Evolutionary conservation across 2,797 vertebrate genomes (phyloP).

Genomic region (Siniperca undulata): DNA sequence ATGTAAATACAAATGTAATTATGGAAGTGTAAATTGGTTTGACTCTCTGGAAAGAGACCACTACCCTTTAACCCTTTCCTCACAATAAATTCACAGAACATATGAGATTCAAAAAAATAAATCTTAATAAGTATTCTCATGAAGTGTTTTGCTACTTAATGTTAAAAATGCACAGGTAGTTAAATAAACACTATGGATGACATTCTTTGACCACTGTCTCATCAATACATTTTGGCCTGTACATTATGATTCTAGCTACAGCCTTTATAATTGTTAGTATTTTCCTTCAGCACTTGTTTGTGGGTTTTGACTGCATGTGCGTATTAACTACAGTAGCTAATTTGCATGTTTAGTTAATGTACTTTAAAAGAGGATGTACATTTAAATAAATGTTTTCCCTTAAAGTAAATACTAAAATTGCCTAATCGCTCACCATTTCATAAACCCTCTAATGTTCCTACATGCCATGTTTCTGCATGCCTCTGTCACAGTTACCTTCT

Average conservation of each 20-base stretch:
- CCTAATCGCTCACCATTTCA: background rate
- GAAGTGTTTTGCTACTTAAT: slow-evolving; percentile 13
- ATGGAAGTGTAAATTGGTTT: slow-evolving; percentile 79
- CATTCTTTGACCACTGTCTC: background rate
- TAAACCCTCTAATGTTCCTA: background rate
- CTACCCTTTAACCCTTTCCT: slow-evolving; percentile 51
- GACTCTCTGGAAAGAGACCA: slow-evolving; percentile 70
- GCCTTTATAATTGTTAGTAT: background rate
- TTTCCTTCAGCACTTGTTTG: slow-evolving; percentile 1
- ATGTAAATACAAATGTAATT: slow-evolving; percentile 84
- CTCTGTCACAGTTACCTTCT: background rate
- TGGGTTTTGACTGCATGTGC: background rate
- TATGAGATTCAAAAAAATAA: slow-evolving; percentile 17
- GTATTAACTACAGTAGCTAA: background rate
- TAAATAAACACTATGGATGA: background rate
- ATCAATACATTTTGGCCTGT: background rate
- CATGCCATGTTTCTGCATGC: background rate
- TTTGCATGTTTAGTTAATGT: background rate
- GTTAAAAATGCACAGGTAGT: slow-evolving; percentile 11
- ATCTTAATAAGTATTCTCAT: background rate
- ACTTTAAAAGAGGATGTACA: background rate
- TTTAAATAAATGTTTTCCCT: no score
- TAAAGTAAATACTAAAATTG: no score
- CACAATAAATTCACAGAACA: slow-evolving; percentile 44
- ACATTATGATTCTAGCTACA: background rate